Evolutionary conservation across 2,888 invertebrate genomes (phyloP), one percentile per base, ranked within the genome.

Genomic region (Griposia aprilina): DNA sequence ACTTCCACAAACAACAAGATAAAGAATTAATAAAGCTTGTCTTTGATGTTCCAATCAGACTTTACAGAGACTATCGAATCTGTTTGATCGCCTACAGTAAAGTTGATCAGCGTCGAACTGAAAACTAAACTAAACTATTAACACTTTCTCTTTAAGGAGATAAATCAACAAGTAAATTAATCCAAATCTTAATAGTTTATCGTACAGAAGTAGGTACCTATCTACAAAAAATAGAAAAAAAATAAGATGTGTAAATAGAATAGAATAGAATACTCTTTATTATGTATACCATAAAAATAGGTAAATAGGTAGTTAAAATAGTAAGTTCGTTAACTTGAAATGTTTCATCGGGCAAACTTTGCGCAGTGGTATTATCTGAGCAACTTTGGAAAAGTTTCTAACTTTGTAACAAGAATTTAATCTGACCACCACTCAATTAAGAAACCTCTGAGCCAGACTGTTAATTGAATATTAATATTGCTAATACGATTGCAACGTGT

Each of bases 41-140:
- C 78, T 83, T 83, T 83, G 88, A 83, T 76, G 68, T 86, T 71
- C 59, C 59, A 75, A 76, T 75, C 68, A 67, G 17, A 68, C 52
- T 23, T 36, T 62, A 66, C 48, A 60, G 8, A 45, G 59, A 60
- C 66, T 65, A 73, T 87, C 11, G 52, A 63, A 70, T 36, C 48
- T 59, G 26, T 76, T 83, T 72, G 71, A 79, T 80, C 55, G 48
- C 50, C 30, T 20, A 45, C 59, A 48, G 55, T 57, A 26, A 78
- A 65, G 6, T 62, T 65, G n/a, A 66, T 67, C 30, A 80, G 30
- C 15, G 59, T 36, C 23, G n/a, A 63, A 67, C 74, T 65, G 69
- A 65, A 73, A 81, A 78, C 63, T 77, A 85, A 76, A 70, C 67
- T n/a, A n/a, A 74, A 74, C 57, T 76, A 74, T 71, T 66, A 70